A percentile compares a stretch with the other conserved stretches of the same genome.
Evolutionary conservation across 1,140 invertebrate genomes (phyloP).

Genomic region (Drosophila murphyi): DNA sequence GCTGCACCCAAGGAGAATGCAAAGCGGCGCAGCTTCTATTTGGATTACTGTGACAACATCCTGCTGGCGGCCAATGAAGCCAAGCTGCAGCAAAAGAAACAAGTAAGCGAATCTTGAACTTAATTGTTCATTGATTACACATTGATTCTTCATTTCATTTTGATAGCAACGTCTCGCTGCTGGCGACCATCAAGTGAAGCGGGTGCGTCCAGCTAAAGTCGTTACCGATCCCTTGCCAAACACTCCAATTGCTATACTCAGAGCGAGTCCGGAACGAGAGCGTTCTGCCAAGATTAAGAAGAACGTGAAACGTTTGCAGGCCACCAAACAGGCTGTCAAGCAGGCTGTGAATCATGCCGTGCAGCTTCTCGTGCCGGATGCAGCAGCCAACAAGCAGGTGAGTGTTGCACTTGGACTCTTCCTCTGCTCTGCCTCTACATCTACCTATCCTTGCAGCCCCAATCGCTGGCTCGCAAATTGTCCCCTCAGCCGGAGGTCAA

Average conservation of each 20-base stretch:
- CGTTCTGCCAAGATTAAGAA: conserved; percentile 34
- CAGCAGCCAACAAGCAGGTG: conserved; percentile 30
- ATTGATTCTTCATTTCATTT: neutral
- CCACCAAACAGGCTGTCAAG: conserved; percentile 50
- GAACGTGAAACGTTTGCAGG: conserved; percentile 57
- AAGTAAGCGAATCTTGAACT: conserved; percentile 22
- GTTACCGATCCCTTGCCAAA: neutral
- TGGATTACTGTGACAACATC: conserved; percentile 51
- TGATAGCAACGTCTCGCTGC: conserved; percentile 29
- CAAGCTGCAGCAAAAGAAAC: conserved; percentile 45
- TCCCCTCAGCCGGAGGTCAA: conserved; percentile 32
- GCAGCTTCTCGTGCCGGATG: conserved; percentile 29
- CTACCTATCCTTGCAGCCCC: conserved; percentile 15
- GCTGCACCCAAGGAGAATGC: neutral
- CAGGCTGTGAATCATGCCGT: conserved; percentile 56
- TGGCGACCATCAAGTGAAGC: conserved; percentile 20
- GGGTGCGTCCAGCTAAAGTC: neutral
- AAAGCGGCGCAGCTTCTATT: conserved; percentile 28
- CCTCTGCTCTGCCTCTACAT: neutral
- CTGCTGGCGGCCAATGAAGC: conserved; percentile 58
- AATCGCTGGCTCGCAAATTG: conserved; percentile 49
- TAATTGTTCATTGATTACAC: neutral
- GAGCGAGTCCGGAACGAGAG: neutral
- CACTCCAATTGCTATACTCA: no score
- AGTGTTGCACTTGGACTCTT: neutral